Evolutionary conservation across 1,140 invertebrate species (phyloP), one percentile per base, ranked within the genome.

Genomic region (Oryzaephilus surinamensis): DNA sequence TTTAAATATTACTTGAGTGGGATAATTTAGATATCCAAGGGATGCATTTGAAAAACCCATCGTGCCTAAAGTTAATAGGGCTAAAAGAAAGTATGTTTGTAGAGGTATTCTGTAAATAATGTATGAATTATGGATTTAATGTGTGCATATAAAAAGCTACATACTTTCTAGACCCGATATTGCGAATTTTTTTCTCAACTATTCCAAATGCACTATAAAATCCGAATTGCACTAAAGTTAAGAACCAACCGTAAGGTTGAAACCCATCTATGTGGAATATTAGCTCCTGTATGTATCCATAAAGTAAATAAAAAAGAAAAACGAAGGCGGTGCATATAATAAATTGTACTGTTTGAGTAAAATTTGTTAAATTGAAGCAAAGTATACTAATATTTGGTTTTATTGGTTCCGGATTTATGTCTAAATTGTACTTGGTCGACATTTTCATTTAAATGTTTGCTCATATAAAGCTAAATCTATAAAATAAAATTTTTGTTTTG

Each of bases 1-100:
- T 65, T 93, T 93, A 58, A 93, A 93, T 50, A 93, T 91, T n/a
- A 93, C 77, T 65, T 84, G 73, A 1, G 88, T 93, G 12, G 94
- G 92, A 65, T 96, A 97, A 64, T 97, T 97, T 0, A 97, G 66
- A 63, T 95, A 95, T 26, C 84, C 90, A n/a, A 97, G 66, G 4
- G 91, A 92, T 7, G 90, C 78, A 66, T 97, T 97, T 2, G 92
- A 96, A 50, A 97, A 76, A 1, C 90, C 90, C 89, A 97, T 97
- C 7, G 93, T 97, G 0, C 87, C 88, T 4, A 97, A 70, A 0
- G 92, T 94, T 15, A 96, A 62, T 18, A 89, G 71, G 24, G 90
- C 90, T 31, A 96, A 62, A 21, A 93, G 52, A 28, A 76, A 62
- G 65, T 96, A 97, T 1, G 75, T 81, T 51, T 65, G 73, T 42